phyloP scores from a whole-genome alignment of 2,113 vertebrate species.

The Capra hircus region DNA sequence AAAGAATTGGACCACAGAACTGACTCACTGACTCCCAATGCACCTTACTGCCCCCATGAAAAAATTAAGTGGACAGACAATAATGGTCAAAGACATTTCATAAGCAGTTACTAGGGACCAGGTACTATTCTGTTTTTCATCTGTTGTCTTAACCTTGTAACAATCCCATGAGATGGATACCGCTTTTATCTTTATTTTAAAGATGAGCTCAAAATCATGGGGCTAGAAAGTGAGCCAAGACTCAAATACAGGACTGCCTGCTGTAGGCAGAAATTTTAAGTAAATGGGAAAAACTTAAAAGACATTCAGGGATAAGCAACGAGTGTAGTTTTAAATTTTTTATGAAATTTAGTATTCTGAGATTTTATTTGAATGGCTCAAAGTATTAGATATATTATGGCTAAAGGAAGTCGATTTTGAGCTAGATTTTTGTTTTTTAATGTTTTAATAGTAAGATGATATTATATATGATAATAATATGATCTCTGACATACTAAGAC shows the following conservation, averaged over 20 bases:
- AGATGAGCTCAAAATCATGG: background rate
- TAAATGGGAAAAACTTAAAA: background rate
- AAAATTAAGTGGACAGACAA: background rate
- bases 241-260: background rate
- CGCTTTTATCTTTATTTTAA: background rate
- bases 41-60: background rate
- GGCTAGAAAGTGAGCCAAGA: background rate
- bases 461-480: background rate
- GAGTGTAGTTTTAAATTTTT: background rate
- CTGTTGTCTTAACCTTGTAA: background rate
- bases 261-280: background rate
- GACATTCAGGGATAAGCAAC: background rate
- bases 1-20: background rate
- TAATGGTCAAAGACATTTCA: background rate
- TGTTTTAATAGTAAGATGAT: constrained; percentile 8
- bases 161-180: background rate
- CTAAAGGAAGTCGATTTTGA: background rate
- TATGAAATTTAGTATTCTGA: background rate
- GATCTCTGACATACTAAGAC: background rate
- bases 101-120: background rate
- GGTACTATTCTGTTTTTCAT: background rate
- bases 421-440: background rate
- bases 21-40: background rate
- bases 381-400: background rate
- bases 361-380: background rate